A percentile compares a stretch with the other conserved stretches of the same genome.
phyloP scores from a whole-genome alignment of 1,140 invertebrate species.

The Conopomorpha cramerella region DNA sequence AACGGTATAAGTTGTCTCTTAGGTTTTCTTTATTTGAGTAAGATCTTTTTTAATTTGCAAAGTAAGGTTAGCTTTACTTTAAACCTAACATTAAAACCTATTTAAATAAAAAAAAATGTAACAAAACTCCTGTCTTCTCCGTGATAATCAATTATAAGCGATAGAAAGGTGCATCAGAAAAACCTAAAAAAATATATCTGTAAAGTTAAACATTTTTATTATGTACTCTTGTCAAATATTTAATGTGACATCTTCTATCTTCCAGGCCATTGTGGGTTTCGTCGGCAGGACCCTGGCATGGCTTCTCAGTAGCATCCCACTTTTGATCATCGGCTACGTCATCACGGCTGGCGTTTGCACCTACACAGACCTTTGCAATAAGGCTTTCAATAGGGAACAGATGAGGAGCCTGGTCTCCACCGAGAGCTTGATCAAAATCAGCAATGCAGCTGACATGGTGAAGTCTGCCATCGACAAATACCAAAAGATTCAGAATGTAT shows the following conservation, averaged over 20 bases:
- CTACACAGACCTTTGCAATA: constrained; percentile 68
- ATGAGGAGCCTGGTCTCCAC: constrained; percentile 54
- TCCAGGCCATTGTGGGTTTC: constrained; percentile 38
- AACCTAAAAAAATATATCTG: constrained; percentile 1
- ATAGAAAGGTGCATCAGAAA: too few species aligned
- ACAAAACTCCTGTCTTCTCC: too few species aligned
- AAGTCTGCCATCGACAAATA: constrained; percentile 70
- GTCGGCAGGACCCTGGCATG: constrained; percentile 31
- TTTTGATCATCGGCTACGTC: constrained; percentile 62
- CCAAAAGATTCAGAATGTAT: constrained; percentile 57
- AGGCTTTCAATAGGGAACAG: constrained; percentile 60
- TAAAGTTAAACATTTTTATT: constrained; percentile 6
- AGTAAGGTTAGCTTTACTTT: too few species aligned
- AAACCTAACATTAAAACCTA: too few species aligned
- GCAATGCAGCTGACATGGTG: constrained; percentile 65
- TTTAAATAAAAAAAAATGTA: too few species aligned
- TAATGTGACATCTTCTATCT: too few species aligned
- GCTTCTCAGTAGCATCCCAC: constrained; percentile 48
- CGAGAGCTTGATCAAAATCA: constrained; percentile 57
- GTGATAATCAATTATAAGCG: too few species aligned
- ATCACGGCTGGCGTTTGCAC: constrained; percentile 66
- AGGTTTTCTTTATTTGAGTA: too few species aligned
- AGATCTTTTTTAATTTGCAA: too few species aligned
- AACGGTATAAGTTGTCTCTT: too few species aligned
- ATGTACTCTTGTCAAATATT: too few species aligned